These are phyloP conservation scores for Nibea albiflora DNA, from an alignment of 2,113 vertebrate species.

Conservation along the genomic window DNA sequence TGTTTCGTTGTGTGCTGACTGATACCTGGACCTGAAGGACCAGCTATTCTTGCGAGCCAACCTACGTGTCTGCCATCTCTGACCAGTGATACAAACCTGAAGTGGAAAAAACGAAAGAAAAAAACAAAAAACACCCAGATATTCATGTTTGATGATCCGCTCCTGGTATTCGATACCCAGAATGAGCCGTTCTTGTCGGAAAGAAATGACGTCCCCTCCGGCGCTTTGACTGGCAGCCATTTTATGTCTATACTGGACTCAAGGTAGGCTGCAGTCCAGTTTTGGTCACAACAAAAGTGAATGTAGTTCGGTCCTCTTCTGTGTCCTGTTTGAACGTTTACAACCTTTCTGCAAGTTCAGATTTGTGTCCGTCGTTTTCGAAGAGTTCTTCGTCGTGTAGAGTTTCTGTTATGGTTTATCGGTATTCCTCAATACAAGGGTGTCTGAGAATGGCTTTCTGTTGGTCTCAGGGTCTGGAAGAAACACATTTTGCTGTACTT, in stretches of 20 bases:
- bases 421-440: conserved; percentile 42
- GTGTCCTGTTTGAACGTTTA: conserved; percentile 21
- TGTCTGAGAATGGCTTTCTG: conserved; percentile 74
- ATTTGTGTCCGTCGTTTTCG: conserved; percentile 16
- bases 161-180: conserved; percentile 31
- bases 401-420: conserved; percentile 43
- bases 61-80: conserved; percentile 18
- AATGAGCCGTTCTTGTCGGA: conserved; percentile 34
- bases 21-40: conserved; percentile 33
- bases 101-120: conserved; percentile 2
- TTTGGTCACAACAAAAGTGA: conserved; percentile 51
- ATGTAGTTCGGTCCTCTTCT: conserved; percentile 17
- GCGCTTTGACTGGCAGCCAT: conserved; percentile 8
- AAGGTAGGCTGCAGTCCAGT: conserved; percentile 21
- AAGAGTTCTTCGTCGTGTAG: conserved; percentile 48
- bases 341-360: conserved; percentile 17
- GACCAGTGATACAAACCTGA: conserved; percentile 37
- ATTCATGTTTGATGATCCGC: conserved; percentile 45
- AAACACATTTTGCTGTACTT: conserved; percentile 20
- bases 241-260: not conserved
- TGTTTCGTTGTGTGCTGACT: conserved; percentile 55
- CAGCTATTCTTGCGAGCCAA: conserved; percentile 15
- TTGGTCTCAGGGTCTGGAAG: conserved; percentile 77
- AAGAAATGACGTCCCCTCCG: not conserved
- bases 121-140: not conserved